A percentile compares a stretch with the other conserved stretches of the same genome.
phyloP scores from a whole-genome alignment of 2,888 invertebrate species.

The Cheilosia impressa region DNA sequence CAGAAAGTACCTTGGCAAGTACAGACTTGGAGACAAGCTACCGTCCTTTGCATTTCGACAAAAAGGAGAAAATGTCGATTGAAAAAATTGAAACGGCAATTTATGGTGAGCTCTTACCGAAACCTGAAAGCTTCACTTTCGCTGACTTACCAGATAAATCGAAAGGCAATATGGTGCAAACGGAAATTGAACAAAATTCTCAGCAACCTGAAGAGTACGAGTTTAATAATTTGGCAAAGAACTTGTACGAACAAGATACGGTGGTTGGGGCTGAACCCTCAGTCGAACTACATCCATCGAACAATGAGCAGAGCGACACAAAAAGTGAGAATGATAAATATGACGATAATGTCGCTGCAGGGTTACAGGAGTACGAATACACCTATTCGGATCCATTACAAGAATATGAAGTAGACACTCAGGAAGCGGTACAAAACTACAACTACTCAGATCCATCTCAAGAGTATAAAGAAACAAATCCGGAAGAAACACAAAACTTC shows the following conservation, averaged over 20 bases:
- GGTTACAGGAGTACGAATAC: conserved; percentile 40
- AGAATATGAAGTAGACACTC: conserved; percentile 55
- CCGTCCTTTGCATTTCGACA: conserved; percentile 73
- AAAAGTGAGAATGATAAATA: conserved; percentile 26
- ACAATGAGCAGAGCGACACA: conserved; percentile 15
- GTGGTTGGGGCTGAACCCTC: conserved; percentile 10
- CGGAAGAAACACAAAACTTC: conserved; percentile 11
- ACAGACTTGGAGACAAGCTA: conserved; percentile 54
- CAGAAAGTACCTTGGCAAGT: conserved; percentile 45
- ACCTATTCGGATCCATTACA: conserved; percentile 28
- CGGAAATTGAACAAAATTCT: conserved; percentile 40
- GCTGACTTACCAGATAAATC: conserved; percentile 32
- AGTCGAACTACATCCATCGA: conserved; percentile 19
- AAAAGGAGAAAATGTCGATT: conserved; percentile 80
- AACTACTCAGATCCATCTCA: conserved; percentile 23
- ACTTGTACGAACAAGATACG: conserved; percentile 32
- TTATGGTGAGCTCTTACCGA: conserved; percentile 81
- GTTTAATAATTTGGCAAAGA: conserved; percentile 33
- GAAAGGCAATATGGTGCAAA: conserved; percentile 37
- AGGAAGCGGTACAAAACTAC: conserved; percentile 31
- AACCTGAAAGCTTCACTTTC: conserved; percentile 43
- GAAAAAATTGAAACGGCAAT: conserved; percentile 83
- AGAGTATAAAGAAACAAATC: conserved; percentile 72
- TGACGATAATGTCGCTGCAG: neutral
- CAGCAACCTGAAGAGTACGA: conserved; percentile 26